A percentile compares a stretch with the other conserved stretches of the same genome.
Evolutionary conservation across 2,113 vertebrate species (phyloP).

Genomic region (Synodontis membranacea): DNA sequence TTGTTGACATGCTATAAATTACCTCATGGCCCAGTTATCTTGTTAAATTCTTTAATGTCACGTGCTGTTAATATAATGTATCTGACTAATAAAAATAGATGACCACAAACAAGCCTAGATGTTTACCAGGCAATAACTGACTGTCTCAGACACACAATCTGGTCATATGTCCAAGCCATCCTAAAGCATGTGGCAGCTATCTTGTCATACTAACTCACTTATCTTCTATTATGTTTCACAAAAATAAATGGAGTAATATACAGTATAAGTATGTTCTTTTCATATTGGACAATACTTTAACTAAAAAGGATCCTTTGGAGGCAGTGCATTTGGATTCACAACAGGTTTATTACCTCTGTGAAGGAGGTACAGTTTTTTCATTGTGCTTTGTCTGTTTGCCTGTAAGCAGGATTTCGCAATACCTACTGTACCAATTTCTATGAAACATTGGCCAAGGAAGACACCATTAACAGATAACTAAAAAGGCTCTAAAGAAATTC

Average conservation of each 20-base stretch:
- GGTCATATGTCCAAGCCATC: background rate
- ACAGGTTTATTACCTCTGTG: background rate
- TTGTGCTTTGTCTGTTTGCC: too few relatives aligned
- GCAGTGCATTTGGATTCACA: background rate
- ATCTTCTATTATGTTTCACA: background rate
- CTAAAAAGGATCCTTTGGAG: background rate
- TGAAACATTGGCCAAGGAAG: too few relatives aligned
- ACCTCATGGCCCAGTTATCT: background rate
- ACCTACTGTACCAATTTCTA: too few relatives aligned
- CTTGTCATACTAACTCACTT: background rate
- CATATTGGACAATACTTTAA: background rate
- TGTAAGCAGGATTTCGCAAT: too few relatives aligned
- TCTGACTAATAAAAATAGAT: background rate
- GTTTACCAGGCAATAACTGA: background rate
- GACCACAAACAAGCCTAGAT: too few relatives aligned
- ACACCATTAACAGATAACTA: too few relatives aligned
- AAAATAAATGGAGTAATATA: background rate
- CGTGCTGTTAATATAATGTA: background rate
- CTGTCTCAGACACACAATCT: background rate
- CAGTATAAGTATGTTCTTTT: background rate
- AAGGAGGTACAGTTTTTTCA: too few relatives aligned
- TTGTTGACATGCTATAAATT: background rate
- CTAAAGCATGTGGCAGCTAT: background rate
- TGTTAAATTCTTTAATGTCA: too few relatives aligned
- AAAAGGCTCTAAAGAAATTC: too few relatives aligned